phyloP scores from a whole-genome alignment of 1,140 invertebrate genomes.

The Zaprionus taronus region DNA sequence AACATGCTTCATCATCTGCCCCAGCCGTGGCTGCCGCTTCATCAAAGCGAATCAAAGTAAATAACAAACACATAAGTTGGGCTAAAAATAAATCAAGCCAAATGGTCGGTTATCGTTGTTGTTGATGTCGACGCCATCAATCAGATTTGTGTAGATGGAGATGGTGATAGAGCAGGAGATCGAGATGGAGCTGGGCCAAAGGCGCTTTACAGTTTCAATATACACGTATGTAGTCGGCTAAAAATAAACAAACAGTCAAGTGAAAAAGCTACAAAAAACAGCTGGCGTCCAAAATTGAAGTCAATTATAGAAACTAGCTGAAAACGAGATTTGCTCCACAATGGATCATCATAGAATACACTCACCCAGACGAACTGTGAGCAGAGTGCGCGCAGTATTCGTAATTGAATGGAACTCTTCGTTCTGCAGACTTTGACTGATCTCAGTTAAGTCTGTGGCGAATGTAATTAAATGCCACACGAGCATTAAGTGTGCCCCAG shows the following conservation, averaged over 20 bases:
- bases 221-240: conserved; percentile 60
- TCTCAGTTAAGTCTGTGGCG: conserved; percentile 2
- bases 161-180: conserved; percentile 17
- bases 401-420: conserved; percentile 29
- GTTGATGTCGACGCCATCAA: conserved; percentile 75
- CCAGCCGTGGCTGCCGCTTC: conserved; percentile 35
- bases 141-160: conserved; percentile 50
- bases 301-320: conserved; percentile 25
- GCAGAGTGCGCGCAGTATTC: conserved; percentile 2
- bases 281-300: conserved; percentile 28
- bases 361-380: neutral
- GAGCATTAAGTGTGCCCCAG: conserved; percentile 47
- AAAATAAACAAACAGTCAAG: conserved; percentile 76
- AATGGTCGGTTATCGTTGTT: conserved; percentile 33
- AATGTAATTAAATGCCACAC: conserved; percentile 65
- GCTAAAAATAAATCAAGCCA: conserved; percentile 79
- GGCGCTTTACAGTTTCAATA: conserved; percentile 78
- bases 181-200: conserved; percentile 55
- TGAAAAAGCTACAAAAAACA: conserved; percentile 63
- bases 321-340: conserved; percentile 25
- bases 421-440: neutral
- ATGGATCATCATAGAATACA: conserved; percentile 2
- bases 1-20: conserved; percentile 66
- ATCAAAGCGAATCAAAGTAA: conserved; percentile 64
- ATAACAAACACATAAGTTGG: conserved; percentile 59